Percentiles rank a stretch among this genome's conserved stretches.
Evolutionary conservation across 2,113 vertebrate species (phyloP).

Genomic region (Perognathus longimembris): DNA sequence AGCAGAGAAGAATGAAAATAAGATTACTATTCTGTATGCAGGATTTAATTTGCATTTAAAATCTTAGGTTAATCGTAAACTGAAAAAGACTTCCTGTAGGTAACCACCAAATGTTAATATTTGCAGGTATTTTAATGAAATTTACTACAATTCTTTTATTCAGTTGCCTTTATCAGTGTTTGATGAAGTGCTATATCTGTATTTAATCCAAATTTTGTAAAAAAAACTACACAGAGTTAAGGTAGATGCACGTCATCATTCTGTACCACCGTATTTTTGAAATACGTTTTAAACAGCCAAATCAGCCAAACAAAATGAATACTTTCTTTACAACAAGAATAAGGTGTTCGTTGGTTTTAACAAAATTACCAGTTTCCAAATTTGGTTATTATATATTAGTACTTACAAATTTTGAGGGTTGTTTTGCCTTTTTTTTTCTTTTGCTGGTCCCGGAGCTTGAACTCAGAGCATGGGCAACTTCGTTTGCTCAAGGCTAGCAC

Average conservation of each 20-base stretch:
- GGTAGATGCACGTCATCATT: not conserved
- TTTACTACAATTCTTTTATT: not conserved
- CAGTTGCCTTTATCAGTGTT: not conserved
- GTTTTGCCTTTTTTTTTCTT: too few relatives aligned
- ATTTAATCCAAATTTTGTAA: not conserved
- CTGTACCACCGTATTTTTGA: not conserved
- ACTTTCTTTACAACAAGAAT: not conserved
- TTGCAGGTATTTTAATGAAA: not conserved
- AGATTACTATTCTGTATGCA: not conserved
- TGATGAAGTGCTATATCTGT: not conserved
- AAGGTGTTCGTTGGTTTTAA: not conserved
- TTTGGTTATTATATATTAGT: not conserved
- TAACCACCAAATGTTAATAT: constrained; percentile 32
- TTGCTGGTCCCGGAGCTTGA: too few relatives aligned
- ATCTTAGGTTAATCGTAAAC: not conserved
- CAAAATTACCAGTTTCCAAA: not conserved
- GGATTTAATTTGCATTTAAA: constrained; percentile 28
- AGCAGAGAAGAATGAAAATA: constrained; percentile 13
- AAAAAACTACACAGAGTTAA: not conserved
- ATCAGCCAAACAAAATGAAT: not conserved
- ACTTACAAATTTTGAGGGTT: not conserved
- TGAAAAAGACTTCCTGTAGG: constrained; percentile 2
- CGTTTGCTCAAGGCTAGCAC: too few relatives aligned
- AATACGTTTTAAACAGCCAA: not conserved
- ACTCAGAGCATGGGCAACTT: too few relatives aligned